Conservation (phyloP, 2,797 vertebrate genomes). For the Tangara arthus region DNA sequence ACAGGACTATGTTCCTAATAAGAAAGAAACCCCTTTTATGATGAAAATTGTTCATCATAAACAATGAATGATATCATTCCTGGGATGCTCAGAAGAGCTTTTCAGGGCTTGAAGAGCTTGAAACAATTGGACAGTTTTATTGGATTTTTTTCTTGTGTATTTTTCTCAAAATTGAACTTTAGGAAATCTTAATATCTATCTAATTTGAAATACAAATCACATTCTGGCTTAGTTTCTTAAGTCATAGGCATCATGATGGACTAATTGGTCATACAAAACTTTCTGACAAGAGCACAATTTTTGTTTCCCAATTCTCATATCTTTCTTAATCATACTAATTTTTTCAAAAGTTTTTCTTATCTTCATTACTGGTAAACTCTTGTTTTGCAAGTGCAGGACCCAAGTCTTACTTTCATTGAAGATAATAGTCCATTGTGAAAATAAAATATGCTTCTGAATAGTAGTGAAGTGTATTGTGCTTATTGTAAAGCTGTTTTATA, state of each 20-base stretch:
- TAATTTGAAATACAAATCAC: not conserved
- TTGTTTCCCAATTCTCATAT: not conserved
- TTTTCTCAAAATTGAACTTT: conserved; percentile 15
- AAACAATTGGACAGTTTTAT: not conserved
- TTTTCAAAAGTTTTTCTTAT: not conserved
- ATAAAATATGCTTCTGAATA: not conserved
- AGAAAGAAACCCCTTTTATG: conserved; percentile 16
- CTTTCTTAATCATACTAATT: not conserved
- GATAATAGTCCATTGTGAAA: not conserved
- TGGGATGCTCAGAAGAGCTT: not conserved
- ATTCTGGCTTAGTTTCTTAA: not conserved
- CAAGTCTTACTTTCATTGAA: not conserved
- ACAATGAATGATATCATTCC: not conserved
- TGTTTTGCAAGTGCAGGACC: not conserved
- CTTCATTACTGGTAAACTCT: not conserved
- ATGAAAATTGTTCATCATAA: not conserved
- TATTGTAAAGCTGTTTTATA: not conserved
- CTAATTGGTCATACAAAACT: not conserved
- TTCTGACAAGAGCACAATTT: not conserved
- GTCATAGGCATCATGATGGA: not conserved
- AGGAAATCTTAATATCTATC: not conserved
- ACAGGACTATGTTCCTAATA: not conserved
- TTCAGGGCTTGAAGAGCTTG: not conserved
- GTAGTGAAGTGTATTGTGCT: not conserved
- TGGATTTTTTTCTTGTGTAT: not conserved